Base-by-base conservation (phyloP, 2,797 vertebrate genomes). In the Erethizon dorsatum region DNA sequence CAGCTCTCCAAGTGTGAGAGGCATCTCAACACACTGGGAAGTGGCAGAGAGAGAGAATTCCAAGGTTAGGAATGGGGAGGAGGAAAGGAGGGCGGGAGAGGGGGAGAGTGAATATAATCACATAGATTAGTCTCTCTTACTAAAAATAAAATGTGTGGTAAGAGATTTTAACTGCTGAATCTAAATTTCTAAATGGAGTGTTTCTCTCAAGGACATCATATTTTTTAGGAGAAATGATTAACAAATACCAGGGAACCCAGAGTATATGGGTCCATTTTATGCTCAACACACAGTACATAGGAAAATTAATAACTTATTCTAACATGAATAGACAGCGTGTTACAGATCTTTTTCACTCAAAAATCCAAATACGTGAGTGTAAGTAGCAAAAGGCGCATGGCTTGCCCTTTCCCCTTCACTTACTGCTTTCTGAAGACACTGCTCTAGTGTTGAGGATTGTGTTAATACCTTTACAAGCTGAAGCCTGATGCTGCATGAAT, bases 71-170 rank as follows among this genome's bases (percentile, higher is more conserved):
- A 82, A 61, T 83, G 52, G 41, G 2, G 59, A 80, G 90, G 28
- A 93, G 65, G 69, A 52, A 47, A 13, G 33, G 28, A 82, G n/a
- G 24, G 22, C 80, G 37, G 12, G 33, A 28, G 37, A 45, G 28
- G 78, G 26, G 26, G 17, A 92, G 37, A 20, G 37, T 50, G 33
- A 56, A 92, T 75, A 85, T 92, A 87, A 92, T 95, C 88, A 88
- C 79, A 94, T 26, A 94, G 79, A 95, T 96, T 91, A 95, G 83
- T 41, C 50, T 94, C 65, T 91, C 78, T 87, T 91, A 77, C 96
- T 94, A 95, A 97, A 97, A 96, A 94, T 97, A 94, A 96, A 45
- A 94, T 41, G 84, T 84, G 86, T 80, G 78, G 94, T 95, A 69
- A 93, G 65, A 94, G n/a, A 91, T 45, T 95, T 95, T 77, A 95